Base-by-base conservation (phyloP, 2,888 invertebrate genomes). In the Tenthredo amoena region DNA sequence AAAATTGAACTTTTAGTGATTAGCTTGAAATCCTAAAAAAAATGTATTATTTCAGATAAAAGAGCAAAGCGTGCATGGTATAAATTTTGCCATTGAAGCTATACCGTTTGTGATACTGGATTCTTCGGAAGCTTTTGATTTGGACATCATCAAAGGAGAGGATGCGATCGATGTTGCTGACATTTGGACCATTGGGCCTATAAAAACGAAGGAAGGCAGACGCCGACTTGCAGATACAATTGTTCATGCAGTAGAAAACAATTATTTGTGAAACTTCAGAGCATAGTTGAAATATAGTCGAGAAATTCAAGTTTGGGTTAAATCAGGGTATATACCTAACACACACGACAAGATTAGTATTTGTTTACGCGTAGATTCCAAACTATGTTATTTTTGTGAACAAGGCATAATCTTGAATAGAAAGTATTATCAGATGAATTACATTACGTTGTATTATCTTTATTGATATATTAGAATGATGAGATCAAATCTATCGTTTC, bases 161-260 rank as follows among this genome's bases (percentile, higher is more conserved):
- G 91, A 95, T 58, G 94, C 94, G 50, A 88, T 94, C 40, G 94
- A 96, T 86, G 94, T 97, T 31, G 95, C 95, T 37, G 95, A 96
- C 86, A 94, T 97, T 3, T 97, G 96, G 96, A 94, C 94, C 85
- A 88, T 97, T 0, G 91, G 93, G 50, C 95, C 96, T 0, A 95
- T 97, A 85, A 94, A 95, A 89, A 94, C 95, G 0, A 93, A 95
- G 87, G 94, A 94, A 26, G 96, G 96, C 9, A 94, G 96, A 34
- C 93, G 94, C 65, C 94, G 96, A 68, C 94, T 96, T 76, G 96
- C 96, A 0, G 95, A 95, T 87, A 94, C 96, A 40, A 94, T 97
- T 10, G 95, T 96, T 58, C 96, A 96, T 91, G 95, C 95, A 62
- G 95, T 96, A 0, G 95, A 96, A 88, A 94, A 94, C 87, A 95